Evolutionary conservation across 2,113 vertebrate genomes (phyloP).

Genomic region (Dissostichus mawsoni): DNA sequence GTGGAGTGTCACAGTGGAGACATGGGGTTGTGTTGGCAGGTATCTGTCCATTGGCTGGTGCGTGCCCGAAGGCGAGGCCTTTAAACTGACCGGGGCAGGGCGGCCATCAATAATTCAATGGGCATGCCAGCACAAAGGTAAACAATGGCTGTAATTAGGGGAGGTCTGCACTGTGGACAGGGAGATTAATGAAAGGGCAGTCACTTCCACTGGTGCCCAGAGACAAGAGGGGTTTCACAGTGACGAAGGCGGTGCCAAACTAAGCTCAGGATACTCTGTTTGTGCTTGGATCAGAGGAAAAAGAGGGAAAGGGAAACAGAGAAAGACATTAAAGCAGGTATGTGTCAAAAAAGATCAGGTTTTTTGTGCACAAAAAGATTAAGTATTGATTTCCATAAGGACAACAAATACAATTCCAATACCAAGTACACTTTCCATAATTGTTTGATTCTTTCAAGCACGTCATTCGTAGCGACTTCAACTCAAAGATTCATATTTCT

Average conservation of each 20-base stretch:
- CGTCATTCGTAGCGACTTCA: background rate
- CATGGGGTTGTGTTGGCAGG: conserved; percentile 54
- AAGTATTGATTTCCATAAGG: conserved; percentile 4
- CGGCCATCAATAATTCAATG: conserved; percentile 79
- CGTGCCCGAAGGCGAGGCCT: conserved; percentile 60
- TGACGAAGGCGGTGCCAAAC: conserved; percentile 66
- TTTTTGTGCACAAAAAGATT: background rate
- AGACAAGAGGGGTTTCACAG: conserved; percentile 69
- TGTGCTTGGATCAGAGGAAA: background rate
- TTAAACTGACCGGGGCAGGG: conserved; percentile 67
- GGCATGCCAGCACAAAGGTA: conserved; percentile 75
- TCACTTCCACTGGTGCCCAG: conserved; percentile 68
- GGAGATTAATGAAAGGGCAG: conserved; percentile 80
- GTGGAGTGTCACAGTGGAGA: conserved; percentile 45
- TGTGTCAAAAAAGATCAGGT: background rate
- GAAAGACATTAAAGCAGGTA: background rate
- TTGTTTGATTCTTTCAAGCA: background rate
- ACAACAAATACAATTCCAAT: conserved; percentile 11
- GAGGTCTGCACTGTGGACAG: conserved; percentile 74
- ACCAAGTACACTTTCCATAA: background rate
- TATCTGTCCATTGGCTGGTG: conserved; percentile 58
- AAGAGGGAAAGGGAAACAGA: background rate
- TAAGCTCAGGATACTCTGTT: conserved; percentile 28
- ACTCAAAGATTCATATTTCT: background rate
- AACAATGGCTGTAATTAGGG: conserved; percentile 82